Evolutionary conservation across 2,888 invertebrate species (phyloP).

Genomic region (Leptogaster cylindrica): DNA sequence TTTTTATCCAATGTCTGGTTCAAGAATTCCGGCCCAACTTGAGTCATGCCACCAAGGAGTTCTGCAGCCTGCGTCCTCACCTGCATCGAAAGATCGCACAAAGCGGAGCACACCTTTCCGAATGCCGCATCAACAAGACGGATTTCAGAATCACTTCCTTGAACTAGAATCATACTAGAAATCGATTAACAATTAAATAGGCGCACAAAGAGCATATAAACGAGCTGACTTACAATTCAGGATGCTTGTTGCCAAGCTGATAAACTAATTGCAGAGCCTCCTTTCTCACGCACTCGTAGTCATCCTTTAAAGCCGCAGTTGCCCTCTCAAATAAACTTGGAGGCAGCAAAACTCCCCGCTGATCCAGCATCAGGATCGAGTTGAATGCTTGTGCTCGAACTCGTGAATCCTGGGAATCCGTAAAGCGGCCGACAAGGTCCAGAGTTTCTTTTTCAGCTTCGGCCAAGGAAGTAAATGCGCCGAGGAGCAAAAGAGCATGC

Average conservation of each 20-base stretch:
- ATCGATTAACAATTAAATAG: conserved; percentile 37
- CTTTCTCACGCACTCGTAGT: conserved; percentile 90
- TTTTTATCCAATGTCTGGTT: conserved; percentile 98
- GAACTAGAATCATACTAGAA: conserved; percentile 71
- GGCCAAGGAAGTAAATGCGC: conserved; percentile 57
- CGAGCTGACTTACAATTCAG: conserved; percentile 74
- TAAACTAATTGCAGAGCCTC: conserved; percentile 86
- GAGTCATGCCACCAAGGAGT: conserved; percentile 83
- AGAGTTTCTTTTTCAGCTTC: conserved; percentile 69
- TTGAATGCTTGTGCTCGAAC: conserved; percentile 89
- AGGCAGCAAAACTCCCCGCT: conserved; percentile 80
- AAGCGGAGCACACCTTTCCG: conserved; percentile 89
- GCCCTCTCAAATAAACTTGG: conserved; percentile 70
- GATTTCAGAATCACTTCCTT: conserved; percentile 81
- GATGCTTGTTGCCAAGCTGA: conserved; percentile 83
- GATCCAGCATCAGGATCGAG: conserved; percentile 82
- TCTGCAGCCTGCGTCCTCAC: conserved; percentile 86
- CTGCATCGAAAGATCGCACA: conserved; percentile 90
- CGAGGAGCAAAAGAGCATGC: conserved; percentile 57
- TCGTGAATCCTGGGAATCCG: conserved; percentile 86
- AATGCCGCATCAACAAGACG: conserved; percentile 95
- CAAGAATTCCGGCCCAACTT: conserved; percentile 86
- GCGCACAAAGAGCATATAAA: neutral
- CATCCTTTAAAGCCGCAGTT: conserved; percentile 82
- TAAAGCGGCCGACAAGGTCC: conserved; percentile 82